phyloP scores from a whole-genome alignment of 2,888 invertebrate genomes.

The Macropis europaea region DNA sequence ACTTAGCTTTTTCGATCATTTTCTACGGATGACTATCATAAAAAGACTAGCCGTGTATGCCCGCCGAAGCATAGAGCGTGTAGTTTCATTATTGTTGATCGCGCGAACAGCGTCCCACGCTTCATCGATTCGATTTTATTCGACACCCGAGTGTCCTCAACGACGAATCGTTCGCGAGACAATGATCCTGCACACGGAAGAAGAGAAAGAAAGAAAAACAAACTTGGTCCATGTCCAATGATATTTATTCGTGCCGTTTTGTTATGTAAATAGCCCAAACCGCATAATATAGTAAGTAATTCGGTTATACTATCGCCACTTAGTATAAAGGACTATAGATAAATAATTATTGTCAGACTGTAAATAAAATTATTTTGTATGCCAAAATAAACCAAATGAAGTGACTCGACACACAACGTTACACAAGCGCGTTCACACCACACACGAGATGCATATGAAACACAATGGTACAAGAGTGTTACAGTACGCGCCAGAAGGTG shows the following conservation, averaged over 20 bases:
- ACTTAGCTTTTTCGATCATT: neutral
- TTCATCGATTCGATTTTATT: neutral
- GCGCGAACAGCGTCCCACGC: neutral
- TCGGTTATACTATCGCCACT: constrained; percentile 67
- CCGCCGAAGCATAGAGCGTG: neutral
- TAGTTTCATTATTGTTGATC: neutral
- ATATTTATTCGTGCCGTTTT: constrained; percentile 68
- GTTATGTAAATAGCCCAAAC: constrained; percentile 66
- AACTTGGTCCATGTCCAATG: constrained; percentile 55
- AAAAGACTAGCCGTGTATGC: neutral
- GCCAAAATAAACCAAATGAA: constrained; percentile 78
- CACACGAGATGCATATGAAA: neutral
- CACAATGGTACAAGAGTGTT: constrained; percentile 24
- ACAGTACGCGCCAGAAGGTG: constrained; percentile 10
- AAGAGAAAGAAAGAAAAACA: constrained; percentile 13
- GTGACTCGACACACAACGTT: constrained; percentile 46
- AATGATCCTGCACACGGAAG: constrained; percentile 9
- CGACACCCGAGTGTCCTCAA: constrained; percentile 38
- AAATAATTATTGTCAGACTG: constrained; percentile 73
- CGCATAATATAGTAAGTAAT: constrained; percentile 61
- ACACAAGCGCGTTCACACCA: constrained; percentile 26
- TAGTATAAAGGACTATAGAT: constrained; percentile 67
- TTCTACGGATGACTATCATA: neutral
- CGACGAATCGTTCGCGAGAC: constrained; percentile 48
- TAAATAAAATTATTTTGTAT: constrained; percentile 79